Percentiles rank a stretch among this genome's conserved stretches.
Evolutionary conservation across 2,797 vertebrate genomes (phyloP).

Genomic region (Liparis tanakae): DNA sequence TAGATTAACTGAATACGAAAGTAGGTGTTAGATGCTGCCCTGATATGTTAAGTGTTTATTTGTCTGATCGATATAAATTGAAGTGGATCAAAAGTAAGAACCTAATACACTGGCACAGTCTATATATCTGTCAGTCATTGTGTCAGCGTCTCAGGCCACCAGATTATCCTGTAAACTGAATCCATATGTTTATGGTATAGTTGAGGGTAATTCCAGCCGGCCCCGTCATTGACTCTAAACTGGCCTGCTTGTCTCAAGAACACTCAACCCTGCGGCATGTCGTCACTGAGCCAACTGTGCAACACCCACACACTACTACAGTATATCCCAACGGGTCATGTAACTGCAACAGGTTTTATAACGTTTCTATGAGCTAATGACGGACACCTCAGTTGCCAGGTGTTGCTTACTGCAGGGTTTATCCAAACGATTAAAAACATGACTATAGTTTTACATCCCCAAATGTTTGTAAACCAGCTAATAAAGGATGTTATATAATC

Average conservation of each 20-base stretch:
- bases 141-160: not conserved
- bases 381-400: not conserved
- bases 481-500: not conserved
- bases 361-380: slow-evolving; percentile 3
- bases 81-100: not conserved
- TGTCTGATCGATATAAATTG: not conserved
- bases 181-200: slow-evolving; percentile 33
- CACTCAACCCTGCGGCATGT: slow-evolving; percentile 53
- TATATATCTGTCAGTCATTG: not conserved
- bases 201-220: slow-evolving; percentile 38
- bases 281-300: slow-evolving; percentile 38
- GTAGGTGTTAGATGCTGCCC: not conserved
- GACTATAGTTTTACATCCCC: slow-evolving; percentile 18
- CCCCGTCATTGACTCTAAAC: slow-evolving; percentile 46
- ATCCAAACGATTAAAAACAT: not conserved
- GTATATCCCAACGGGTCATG: slow-evolving; percentile 23
- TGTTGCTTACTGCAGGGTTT: slow-evolving; percentile 22
- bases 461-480: not conserved
- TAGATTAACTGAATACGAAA: not conserved
- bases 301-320: slow-evolving; percentile 28
- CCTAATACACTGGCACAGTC: not conserved
- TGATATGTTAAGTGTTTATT: not conserved
- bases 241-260: slow-evolving; percentile 39
- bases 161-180: slow-evolving; percentile 9
- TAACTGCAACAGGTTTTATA: slow-evolving; percentile 8